These are phyloP conservation scores for Caranx melampygus DNA, from an alignment of 2,113 vertebrate genomes.

Conservation along the genomic window DNA sequence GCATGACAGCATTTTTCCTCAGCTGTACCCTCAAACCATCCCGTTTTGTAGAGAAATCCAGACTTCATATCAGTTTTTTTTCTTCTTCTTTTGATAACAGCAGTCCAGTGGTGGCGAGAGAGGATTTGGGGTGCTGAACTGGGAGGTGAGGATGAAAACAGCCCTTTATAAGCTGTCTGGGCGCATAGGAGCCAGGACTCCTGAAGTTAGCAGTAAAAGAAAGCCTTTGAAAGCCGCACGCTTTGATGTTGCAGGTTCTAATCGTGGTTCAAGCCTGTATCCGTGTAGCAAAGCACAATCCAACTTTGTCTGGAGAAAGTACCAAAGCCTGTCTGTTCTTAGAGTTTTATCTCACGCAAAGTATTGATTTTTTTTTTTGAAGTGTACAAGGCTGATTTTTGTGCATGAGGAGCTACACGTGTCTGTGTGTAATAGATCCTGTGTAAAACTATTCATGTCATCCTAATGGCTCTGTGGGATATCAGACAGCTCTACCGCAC, in stretches of 20 bases:
- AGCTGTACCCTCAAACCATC: slow-evolving; percentile 83
- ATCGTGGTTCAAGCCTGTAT: slow-evolving; percentile 76
- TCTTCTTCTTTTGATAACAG: slow-evolving; percentile 81
- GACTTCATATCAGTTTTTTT: slow-evolving; percentile 65
- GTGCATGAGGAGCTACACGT: neutral
- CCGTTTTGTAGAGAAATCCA: slow-evolving; percentile 85
- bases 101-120: slow-evolving; percentile 85
- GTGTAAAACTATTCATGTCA: slow-evolving; percentile 56
- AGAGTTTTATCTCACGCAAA: slow-evolving; percentile 36
- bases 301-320: slow-evolving; percentile 45
- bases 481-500: slow-evolving; percentile 73
- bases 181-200: slow-evolving; percentile 82
- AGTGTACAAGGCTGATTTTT: slow-evolving; percentile 4
- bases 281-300: slow-evolving; percentile 61
- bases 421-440: slow-evolving; percentile 38
- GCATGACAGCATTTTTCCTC: slow-evolving; percentile 83
- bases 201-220: slow-evolving; percentile 87
- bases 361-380: slow-evolving; percentile 32
- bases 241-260: slow-evolving; percentile 88
- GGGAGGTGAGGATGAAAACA: slow-evolving; percentile 89
- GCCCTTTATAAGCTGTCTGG: slow-evolving; percentile 90
- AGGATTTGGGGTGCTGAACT: slow-evolving; percentile 87
- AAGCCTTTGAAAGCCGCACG: slow-evolving; percentile 83
- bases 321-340: slow-evolving; percentile 18
- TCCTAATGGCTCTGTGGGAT: slow-evolving; percentile 64